Percentiles rank a stretch among this genome's conserved stretches.
Conservation (phyloP, 2,113 vertebrate genomes). For the Notarius quadriscutis region DNA sequence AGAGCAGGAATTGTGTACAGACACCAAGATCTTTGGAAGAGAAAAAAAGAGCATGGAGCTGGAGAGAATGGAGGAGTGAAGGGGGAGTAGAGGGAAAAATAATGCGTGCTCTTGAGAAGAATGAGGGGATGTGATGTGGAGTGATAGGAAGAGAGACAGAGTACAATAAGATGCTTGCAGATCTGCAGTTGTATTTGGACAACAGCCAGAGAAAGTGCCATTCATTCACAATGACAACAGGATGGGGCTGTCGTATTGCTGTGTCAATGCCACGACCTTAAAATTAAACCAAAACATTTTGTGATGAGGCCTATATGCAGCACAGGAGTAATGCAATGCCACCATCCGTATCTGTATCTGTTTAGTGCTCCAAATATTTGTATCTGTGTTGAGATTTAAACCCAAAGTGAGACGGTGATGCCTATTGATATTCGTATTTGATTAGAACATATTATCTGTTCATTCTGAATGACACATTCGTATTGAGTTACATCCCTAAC, state of each 20-base stretch:
- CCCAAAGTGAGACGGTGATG: neutral
- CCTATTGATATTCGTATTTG: neutral
- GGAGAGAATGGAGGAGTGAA: slow-evolving; percentile 4
- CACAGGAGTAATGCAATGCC: neutral
- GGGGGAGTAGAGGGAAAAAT: slow-evolving; percentile 44
- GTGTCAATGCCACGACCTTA: neutral
- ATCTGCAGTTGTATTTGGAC: slow-evolving; percentile 42
- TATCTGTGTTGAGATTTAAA: neutral
- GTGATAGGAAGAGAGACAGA: slow-evolving; percentile 48
- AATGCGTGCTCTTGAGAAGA: slow-evolving; percentile 60
- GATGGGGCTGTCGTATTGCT: slow-evolving; percentile 3
- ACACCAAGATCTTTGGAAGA: slow-evolving; percentile 67
- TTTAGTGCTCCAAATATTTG: neutral
- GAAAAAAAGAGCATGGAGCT: slow-evolving; percentile 18
- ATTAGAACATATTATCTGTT: neutral
- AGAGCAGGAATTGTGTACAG: slow-evolving; percentile 73
- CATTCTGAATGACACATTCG: neutral
- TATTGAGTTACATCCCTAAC: neutral
- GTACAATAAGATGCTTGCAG: slow-evolving; percentile 51
- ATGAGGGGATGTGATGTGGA: slow-evolving; percentile 55
- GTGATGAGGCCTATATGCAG: neutral
- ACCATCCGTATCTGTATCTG: neutral
- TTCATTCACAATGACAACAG: slow-evolving; percentile 39
- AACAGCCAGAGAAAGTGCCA: slow-evolving; percentile 40
- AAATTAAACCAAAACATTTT: neutral